Evolutionary conservation across 1,140 invertebrate species (phyloP).

Genomic region (Aethina tumida): DNA sequence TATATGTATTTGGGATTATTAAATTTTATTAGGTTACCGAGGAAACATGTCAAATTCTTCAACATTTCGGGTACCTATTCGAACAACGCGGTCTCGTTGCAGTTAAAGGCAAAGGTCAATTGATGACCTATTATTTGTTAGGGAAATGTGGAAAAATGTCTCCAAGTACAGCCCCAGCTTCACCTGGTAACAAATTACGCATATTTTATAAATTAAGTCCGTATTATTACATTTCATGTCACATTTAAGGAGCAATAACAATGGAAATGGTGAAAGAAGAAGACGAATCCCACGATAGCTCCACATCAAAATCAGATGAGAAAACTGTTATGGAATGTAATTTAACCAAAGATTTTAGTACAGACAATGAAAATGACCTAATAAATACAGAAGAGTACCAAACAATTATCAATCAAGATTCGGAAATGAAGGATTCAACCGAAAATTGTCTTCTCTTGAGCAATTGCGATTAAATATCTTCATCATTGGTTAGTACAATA

Average conservation of each 20-base stretch:
- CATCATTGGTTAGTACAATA: too few species aligned
- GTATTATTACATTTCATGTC: too few species aligned
- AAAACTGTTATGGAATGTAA: conserved; percentile 34
- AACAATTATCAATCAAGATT: conserved; percentile 14
- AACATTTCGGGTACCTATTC: conserved; percentile 82
- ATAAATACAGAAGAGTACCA: conserved; percentile 8
- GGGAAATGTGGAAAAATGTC: conserved; percentile 58
- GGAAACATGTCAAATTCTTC: conserved; percentile 78
- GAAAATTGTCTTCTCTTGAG: conserved; percentile 18
- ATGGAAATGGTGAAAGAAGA: conserved; percentile 33
- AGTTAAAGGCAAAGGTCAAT: conserved; percentile 91
- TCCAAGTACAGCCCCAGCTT: conserved; percentile 29
- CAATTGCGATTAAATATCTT: conserved; percentile 18
- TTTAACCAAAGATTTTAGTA: conserved; percentile 20
- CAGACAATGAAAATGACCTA: conserved; percentile 15
- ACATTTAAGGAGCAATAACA: conserved; percentile 17
- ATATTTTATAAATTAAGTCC: too few species aligned
- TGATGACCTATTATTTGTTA: conserved; percentile 88
- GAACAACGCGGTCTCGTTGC: conserved; percentile 83
- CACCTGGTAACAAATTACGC: too few species aligned
- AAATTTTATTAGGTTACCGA: conserved; percentile 65
- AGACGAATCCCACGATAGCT: conserved; percentile 30
- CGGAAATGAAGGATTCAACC: conserved; percentile 15
- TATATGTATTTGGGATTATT: conserved; percentile 3
- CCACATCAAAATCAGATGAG: conserved; percentile 31